Conservation (phyloP, 2,888 invertebrate species). For the Melipona beecheii region DNA sequence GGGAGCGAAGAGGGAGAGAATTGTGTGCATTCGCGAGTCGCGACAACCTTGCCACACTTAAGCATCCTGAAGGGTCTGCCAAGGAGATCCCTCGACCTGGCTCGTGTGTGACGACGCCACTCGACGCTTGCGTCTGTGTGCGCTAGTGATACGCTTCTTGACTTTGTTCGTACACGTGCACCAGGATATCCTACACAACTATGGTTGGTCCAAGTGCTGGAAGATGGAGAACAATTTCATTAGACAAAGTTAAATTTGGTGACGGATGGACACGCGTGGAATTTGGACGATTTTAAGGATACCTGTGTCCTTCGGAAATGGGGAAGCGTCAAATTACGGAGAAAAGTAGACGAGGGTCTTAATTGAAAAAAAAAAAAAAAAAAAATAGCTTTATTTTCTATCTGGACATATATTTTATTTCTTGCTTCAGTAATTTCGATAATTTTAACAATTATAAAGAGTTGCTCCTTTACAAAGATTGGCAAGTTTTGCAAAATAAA, state of each 20-base stretch:
- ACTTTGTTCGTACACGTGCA: not conserved
- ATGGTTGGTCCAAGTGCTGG: not conserved
- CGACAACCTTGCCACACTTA: conserved; percentile 52
- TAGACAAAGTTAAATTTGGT: not conserved
- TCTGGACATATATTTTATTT: too few relatives aligned
- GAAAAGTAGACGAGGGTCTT: too few relatives aligned
- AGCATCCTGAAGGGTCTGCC: conserved; percentile 40
- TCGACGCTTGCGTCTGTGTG: conserved; percentile 22
- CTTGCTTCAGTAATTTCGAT: too few relatives aligned
- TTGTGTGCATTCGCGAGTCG: conserved; percentile 28
- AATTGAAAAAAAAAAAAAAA: too few relatives aligned
- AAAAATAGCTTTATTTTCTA: too few relatives aligned
- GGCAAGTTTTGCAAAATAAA: too few relatives aligned
- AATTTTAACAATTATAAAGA: too few relatives aligned
- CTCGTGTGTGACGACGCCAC: conserved; percentile 44
- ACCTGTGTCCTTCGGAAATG: not conserved
- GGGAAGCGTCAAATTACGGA: too few relatives aligned
- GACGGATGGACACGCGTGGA: not conserved
- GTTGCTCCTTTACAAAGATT: too few relatives aligned
- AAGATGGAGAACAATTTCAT: not conserved
- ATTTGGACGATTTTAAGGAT: not conserved
- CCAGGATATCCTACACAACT: not conserved
- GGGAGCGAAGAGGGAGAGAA: not conserved
- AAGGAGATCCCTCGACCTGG: conserved; percentile 48
- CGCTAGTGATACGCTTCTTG: not conserved